Percentiles rank a stretch among this genome's conserved stretches.
phyloP scores from a whole-genome alignment of 2,888 invertebrate species.

The Lobophora halterata region DNA sequence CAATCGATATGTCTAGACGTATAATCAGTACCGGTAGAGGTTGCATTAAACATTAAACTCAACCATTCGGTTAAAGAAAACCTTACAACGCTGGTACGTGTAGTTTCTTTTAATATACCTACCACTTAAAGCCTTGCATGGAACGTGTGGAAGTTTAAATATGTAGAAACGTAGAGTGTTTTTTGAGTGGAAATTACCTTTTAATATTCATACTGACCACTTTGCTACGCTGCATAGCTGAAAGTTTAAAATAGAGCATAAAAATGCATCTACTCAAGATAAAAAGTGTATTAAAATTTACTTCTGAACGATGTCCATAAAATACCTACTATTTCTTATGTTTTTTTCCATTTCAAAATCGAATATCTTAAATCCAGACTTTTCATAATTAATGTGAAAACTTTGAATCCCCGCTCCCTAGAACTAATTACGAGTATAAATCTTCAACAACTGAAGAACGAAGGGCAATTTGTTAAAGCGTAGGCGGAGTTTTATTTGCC shows the following conservation, averaged over 20 bases:
- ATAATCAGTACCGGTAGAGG: constrained; percentile 36
- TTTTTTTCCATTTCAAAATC: no score
- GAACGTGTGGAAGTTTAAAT: constrained; percentile 6
- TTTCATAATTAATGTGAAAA: constrained; percentile 2
- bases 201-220: no score
- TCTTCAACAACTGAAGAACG: constrained; percentile 15
- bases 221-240: no score
- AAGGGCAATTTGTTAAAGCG: constrained; percentile 15
- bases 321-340: no score
- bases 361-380: no score
- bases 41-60: constrained; percentile 40
- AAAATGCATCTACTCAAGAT: no score
- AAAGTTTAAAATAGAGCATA: no score
- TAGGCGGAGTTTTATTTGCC: constrained; percentile 14
- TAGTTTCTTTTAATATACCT: constrained; percentile 4
- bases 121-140: constrained; percentile 14
- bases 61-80: constrained; percentile 15
- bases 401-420: not conserved
- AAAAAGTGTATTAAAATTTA: no score
- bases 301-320: no score
- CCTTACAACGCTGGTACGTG: constrained; percentile 8
- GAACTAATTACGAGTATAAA: constrained; percentile 16
- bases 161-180: constrained; percentile 8
- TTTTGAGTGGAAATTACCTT: no score
- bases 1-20: constrained; percentile 77